Base-by-base conservation (phyloP, 2,113 vertebrate genomes). In the Nothoprocta perdicaria region DNA sequence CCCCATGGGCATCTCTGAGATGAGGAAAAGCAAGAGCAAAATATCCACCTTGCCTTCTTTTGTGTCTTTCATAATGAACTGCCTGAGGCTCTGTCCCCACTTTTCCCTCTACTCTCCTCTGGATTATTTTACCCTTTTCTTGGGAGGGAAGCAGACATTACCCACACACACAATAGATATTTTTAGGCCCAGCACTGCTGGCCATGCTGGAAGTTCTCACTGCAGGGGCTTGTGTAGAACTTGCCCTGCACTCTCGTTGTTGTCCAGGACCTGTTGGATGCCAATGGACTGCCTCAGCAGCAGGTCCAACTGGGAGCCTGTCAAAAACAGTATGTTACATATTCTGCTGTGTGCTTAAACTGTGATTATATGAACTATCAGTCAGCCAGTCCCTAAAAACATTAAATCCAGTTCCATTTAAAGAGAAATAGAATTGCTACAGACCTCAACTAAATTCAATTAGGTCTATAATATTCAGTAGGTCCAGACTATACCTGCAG, bases 361-460 rank as follows among this genome's bases (percentile, higher is more conserved):
- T 2, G 52, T 73, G 89, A 95, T 94, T 93, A 86, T 82, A 93
- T 86, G 52, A 57, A 68, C 27, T n/a, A 91, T 89, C 76, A 73
- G 41, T 90, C 87, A 89, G 72, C 73, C 46, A 76, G 65, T 41
- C 31, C 63, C 67, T 89, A 67, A 74, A 63, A 1, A 10, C 63
- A 40, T 92, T 67, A 77, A 85, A 66, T 4, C 0, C 2, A 82
- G 89, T 38, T 63, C 53, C 1, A 0, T 24, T 84, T 55, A 69
- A 82, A 94, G 66, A 76, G 6, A 27, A 16, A 55, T 6, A 13
- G 12, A n/a, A 48, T 35, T 24, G 12, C 29, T 52, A 17, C 3
- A 77, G 27, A 15, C 60, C 33, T 89, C 79, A 80, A 46, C 68
- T 52, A 85, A 82, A 43, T 85, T 69, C 46, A 77, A 10, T 18